Conservation (phyloP, 2,888 invertebrate species). For the Aplocera efformata region DNA sequence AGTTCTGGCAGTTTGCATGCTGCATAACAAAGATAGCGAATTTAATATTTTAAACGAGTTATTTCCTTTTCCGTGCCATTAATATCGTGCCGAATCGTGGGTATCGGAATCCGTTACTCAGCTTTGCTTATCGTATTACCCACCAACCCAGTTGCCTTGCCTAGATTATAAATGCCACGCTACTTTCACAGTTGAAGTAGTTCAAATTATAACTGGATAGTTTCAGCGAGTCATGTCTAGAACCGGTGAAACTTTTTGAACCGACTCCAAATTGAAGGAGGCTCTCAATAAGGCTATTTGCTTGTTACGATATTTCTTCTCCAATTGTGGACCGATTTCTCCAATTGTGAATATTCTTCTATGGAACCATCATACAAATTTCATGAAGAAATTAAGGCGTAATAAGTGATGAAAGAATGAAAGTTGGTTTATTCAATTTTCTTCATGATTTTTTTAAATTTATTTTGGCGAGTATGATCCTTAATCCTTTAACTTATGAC, state of each 20-base stretch:
- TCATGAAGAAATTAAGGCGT: no score
- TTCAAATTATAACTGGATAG: slow-evolving; percentile 14
- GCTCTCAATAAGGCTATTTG: no score
- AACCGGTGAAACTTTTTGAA: no score
- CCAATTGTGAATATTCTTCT: no score
- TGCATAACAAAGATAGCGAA: neutral
- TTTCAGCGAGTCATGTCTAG: neutral
- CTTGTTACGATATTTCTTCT: no score
- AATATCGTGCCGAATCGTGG: neutral
- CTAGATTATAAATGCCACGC: slow-evolving; percentile 15
- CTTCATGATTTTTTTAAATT: no score
- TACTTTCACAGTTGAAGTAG: slow-evolving; percentile 15
- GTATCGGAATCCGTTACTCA: slow-evolving; percentile 7
- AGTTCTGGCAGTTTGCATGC: neutral
- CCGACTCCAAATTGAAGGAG: slow-evolving; percentile 1
- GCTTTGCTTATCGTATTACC: slow-evolving; percentile 14
- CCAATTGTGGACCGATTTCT: no score
- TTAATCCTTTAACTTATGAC: no score
- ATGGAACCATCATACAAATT: no score
- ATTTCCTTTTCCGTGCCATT: neutral
- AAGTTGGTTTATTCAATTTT: no score
- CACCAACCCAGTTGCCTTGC: slow-evolving; percentile 2
- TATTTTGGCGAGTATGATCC: no score
- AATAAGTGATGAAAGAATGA: no score
- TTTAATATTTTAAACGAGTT: neutral